Evolutionary conservation across 2,888 invertebrate genomes (phyloP).

Genomic region (Drosophila nr. medialis): DNA sequence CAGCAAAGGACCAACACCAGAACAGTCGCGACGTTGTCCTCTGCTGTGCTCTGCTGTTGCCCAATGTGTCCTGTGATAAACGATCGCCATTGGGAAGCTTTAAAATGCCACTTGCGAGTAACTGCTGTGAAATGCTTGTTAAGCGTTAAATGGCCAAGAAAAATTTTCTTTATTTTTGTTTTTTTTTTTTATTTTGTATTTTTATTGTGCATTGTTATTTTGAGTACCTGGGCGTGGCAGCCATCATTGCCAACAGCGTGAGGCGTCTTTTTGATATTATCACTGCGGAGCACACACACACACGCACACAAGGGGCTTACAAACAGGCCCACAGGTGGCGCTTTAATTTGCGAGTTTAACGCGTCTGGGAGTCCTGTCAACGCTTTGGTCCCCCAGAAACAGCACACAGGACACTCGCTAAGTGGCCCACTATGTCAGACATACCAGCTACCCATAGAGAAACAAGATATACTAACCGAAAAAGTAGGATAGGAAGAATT

Average conservation of each 20-base stretch:
- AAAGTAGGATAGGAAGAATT: not conserved
- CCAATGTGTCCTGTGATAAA: conserved; percentile 58
- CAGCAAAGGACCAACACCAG: conserved; percentile 14
- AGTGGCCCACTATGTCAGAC: conserved; percentile 77
- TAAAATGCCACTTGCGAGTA: conserved; percentile 77
- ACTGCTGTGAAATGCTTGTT: conserved; percentile 69
- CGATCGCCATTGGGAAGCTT: conserved; percentile 69
- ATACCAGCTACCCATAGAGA: conserved; percentile 15
- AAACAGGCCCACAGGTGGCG: conserved; percentile 65
- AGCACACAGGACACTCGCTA: conserved; percentile 32
- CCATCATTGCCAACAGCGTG: conserved; percentile 57
- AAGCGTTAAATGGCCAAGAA: conserved; percentile 73
- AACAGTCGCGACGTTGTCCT: conserved; percentile 30
- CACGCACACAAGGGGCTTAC: not conserved
- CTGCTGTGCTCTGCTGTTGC: not conserved
- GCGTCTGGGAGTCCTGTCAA: conserved; percentile 59
- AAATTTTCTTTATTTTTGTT: conserved; percentile 33
- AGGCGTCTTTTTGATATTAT: conserved; percentile 63
- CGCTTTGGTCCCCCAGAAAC: conserved; percentile 15
- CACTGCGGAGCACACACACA: conserved; percentile 30
- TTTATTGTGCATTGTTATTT: not conserved
- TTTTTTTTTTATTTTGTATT: not conserved
- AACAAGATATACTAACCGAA: conserved; percentile 4
- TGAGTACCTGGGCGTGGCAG: conserved; percentile 47
- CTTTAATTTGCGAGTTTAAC: conserved; percentile 70